These are phyloP conservation scores for Acromyrmex charruanus DNA, from an alignment of 1,140 invertebrate species.

Conservation along the genomic window DNA sequence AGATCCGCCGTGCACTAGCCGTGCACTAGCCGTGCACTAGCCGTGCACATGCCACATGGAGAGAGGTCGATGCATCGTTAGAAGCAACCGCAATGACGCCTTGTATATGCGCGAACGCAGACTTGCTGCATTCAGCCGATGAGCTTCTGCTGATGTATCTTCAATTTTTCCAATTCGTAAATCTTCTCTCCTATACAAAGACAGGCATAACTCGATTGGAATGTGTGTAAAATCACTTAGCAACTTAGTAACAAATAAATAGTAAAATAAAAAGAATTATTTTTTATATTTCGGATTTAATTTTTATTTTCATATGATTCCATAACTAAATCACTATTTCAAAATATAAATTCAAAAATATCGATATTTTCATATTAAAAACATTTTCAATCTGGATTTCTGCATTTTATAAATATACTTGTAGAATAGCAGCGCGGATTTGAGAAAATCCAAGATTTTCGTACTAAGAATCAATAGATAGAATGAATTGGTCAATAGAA, in stretches of 20 bases:
- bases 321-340: neutral
- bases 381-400: neutral
- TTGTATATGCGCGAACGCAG: conserved; percentile 4
- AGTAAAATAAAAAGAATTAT: neutral
- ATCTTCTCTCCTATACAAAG: neutral
- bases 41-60: conserved; percentile 71
- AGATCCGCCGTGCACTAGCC: conserved; percentile 77
- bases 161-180: conserved; percentile 13
- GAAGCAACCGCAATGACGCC: conserved; percentile 63
- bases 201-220: neutral
- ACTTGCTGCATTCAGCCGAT: neutral
- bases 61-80: conserved; percentile 75
- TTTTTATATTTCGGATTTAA: neutral
- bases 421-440: neutral
- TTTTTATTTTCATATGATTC: neutral
- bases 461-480: neutral
- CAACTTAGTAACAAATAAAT: neutral
- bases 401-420: neutral
- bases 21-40: conserved; percentile 77
- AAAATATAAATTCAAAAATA: conserved; percentile 6
- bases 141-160: neutral
- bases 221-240: conserved; percentile 12
- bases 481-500: neutral
- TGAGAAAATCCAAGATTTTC: neutral
- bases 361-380: neutral